Base-by-base conservation (phyloP, 2,113 vertebrate species). In the Sapajus apella region DNA sequence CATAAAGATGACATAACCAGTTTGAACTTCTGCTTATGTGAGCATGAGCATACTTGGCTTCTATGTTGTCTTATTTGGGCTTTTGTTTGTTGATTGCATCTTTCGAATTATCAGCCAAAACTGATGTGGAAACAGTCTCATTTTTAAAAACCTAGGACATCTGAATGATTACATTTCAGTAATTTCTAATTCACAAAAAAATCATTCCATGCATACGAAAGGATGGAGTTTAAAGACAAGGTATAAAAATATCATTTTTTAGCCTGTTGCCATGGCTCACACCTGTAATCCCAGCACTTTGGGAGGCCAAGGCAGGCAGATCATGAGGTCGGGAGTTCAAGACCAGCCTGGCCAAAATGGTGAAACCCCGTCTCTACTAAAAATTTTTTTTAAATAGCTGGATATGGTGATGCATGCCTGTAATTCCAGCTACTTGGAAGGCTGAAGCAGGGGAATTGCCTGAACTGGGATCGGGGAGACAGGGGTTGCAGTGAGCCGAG, bases 21-120 rank as follows among this genome's bases (percentile, higher is more conserved):
- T 47, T 43, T 40, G 50, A 47, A 81, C n/a, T 66, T 75, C 76
- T 82, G 35, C 40, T 6, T 16, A 12, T 43, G 82, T 77, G 77
- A 35, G 23, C 35, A 2, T 14, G 20, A 56, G 17, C 66, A 6
- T 21, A 32, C 8, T 40, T 84, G n/a, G 3, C 37, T 9, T 94
- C 32, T 23, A 7, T 2, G 9, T 43, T 32, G 20, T 68, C 7
- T n/a, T 72, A 4, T 35, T 61, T 82, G 52, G 8, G 32, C 55
- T 81, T 64, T 76, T 58, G 23, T 79, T 80, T 10, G 13, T 88
- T 61, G 8, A 70, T 76, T 25, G 23, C 73, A 27, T 70, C 5
- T 58, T 95, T 96, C 81, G 47, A 92, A 68, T 87, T 43, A 16
- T 95, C n/a, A 88, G 11, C 21, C n/a, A 25, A 86, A 80, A 87